Evolutionary conservation across 2,888 invertebrate genomes (phyloP).

Genomic region (Mylabris sibirica): DNA sequence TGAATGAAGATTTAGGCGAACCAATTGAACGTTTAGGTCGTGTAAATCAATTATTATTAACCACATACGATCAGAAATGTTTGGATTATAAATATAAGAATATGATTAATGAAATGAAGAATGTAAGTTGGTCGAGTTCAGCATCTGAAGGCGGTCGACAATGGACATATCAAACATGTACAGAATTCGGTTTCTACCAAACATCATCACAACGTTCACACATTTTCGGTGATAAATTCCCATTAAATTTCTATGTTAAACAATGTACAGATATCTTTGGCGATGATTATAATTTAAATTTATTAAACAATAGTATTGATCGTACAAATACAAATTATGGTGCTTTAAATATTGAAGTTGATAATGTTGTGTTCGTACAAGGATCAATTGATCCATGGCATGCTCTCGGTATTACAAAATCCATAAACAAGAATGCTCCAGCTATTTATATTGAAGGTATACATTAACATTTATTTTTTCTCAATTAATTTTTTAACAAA

Average conservation of each 20-base stretch:
- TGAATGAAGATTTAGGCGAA: conserved; percentile 66
- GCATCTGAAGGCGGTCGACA: conserved; percentile 75
- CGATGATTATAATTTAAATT: conserved; percentile 69
- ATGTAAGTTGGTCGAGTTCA: conserved; percentile 71
- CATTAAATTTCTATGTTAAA: conserved; percentile 77
- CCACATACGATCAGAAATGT: conserved; percentile 74
- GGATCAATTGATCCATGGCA: conserved; percentile 93
- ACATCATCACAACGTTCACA: conserved; percentile 74
- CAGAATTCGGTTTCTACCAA: conserved; percentile 96
- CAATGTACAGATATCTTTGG: conserved; percentile 88
- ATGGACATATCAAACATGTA: conserved; percentile 96
- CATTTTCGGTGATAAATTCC: conserved; percentile 78
- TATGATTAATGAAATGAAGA: conserved; percentile 74
- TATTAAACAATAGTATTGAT: conserved; percentile 69
- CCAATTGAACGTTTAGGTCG: conserved; percentile 75
- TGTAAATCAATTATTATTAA: conserved; percentile 75
- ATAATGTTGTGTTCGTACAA: conserved; percentile 84
- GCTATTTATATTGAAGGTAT: conserved; percentile 79
- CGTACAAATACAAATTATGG: conserved; percentile 85
- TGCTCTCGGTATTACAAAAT: conserved; percentile 74
- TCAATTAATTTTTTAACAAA: background rate
- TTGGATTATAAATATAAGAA: conserved; percentile 83
- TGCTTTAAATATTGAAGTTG: conserved; percentile 72
- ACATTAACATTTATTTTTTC: background rate
- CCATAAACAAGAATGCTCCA: conserved; percentile 66